These are phyloP conservation scores for Pedicia rivosa DNA, from an alignment of 2,888 invertebrate genomes.

Conservation along the genomic window DNA sequence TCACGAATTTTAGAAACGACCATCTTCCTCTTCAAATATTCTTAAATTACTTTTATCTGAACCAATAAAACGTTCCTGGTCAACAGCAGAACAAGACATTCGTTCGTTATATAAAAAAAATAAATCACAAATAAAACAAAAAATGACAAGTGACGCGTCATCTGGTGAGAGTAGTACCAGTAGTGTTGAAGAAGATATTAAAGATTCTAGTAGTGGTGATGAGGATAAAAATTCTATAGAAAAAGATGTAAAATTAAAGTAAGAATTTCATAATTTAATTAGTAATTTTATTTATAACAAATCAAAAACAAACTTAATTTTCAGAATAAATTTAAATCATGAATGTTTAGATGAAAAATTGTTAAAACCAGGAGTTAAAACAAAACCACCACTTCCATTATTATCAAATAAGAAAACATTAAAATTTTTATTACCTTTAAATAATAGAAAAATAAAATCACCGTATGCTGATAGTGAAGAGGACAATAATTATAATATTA, in stretches of 20 bases:
- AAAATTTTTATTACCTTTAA: background rate
- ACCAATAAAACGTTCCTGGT: constrained; percentile 35
- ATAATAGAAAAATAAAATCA: background rate
- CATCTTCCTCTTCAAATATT: constrained; percentile 25
- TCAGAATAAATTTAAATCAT: background rate
- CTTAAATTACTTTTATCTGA: constrained; percentile 26
- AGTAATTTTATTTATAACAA: no score
- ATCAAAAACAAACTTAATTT: background rate
- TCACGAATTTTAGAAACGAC: background rate
- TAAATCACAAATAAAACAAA: background rate
- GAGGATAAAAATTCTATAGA: background rate
- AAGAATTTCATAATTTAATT: no score
- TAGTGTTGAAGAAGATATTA: constrained; percentile 8
- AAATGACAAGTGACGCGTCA: background rate
- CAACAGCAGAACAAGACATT: constrained; percentile 18
- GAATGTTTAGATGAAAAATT: no score
- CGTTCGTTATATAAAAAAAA: background rate
- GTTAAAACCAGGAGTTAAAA: background rate
- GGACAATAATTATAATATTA: background rate
- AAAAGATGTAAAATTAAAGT: constrained; percentile 2
- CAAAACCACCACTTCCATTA: background rate
- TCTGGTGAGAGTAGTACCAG: background rate
- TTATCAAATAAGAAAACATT: background rate
- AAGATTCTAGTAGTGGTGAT: background rate
- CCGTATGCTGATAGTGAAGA: no score